Evolutionary conservation across 2,113 vertebrate genomes (phyloP), one percentile per base, ranked within the genome.

Genomic region (Sigmodon hispidus): DNA sequence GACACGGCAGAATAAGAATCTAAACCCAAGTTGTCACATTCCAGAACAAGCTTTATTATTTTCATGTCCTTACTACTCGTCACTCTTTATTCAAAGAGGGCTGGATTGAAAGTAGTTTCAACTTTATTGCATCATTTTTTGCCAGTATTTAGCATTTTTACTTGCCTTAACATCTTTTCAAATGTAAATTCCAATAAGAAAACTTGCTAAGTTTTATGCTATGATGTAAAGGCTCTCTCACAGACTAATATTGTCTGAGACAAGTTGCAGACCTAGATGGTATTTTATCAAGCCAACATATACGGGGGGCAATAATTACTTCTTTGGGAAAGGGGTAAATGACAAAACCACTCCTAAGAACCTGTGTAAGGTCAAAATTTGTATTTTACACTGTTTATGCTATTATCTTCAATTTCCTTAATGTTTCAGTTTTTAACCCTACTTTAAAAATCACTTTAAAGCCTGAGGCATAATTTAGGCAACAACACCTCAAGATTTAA

Each of bases 321-420:
- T 95, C 91, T 87, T 86, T 96, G 97, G 97, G 96, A 97, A 95
- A 26, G 24, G 22, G 13, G 12, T 26, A 3, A 11, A 5, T 97
- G 98, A 95, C 65, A 94, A 91, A 97, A 85, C 69, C 67, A 94
- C 88, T 98, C 76, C 98, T 95, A 95, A 97, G 97, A 98, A 97
- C 98, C 96, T 97, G 96, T 97, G 96, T 97, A 97, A 98, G 97
- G 97, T 97, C 96, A 97, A 96, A 96, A 97, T 90, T 59, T 83
- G 73, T 96, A 97, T 97, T 96, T 89, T 97, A 97, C 92, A 98
- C 97, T 96, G 95, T 88, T 96, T 93, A 97, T 97, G 93, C 89
- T 87, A 98, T 98, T 96, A 94, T 93, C 81, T 96, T 21, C 40
- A 97, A 96, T 97, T 96, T 94, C 76, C 79, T 40, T 31, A 34